Evolutionary conservation across 2,797 vertebrate species (phyloP).

Genomic region (Sebastolobus alascanus): DNA sequence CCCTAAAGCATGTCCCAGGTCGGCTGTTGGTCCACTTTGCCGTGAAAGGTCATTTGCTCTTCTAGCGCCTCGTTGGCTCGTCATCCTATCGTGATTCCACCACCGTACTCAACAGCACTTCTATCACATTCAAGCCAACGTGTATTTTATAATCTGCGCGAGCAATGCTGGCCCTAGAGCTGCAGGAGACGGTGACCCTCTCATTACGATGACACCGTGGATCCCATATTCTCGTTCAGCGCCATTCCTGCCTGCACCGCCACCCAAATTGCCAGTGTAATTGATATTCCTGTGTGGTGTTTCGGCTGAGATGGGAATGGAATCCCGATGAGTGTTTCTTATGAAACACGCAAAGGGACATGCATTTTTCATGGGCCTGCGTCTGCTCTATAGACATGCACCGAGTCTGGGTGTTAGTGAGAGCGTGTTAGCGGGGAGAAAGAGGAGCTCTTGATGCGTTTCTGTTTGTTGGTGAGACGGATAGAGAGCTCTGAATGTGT

Average conservation of each 20-base stretch:
- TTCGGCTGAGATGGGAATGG: constrained; percentile 68
- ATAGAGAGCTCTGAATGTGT: constrained; percentile 56
- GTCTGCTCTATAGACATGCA: constrained; percentile 72
- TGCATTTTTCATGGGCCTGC: constrained; percentile 82
- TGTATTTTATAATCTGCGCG: constrained; percentile 52
- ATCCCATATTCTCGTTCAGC: constrained; percentile 57
- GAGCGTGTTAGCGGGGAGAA: constrained; percentile 48
- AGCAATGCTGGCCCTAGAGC: constrained; percentile 34
- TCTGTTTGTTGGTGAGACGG: constrained; percentile 66
- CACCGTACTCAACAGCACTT: constrained; percentile 18
- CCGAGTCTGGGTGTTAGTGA: constrained; percentile 57
- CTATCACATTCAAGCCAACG: constrained; percentile 29
- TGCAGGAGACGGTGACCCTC: constrained; percentile 60
- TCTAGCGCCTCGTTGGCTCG: not conserved
- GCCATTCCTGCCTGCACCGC: constrained; percentile 53
- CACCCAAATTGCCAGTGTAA: constrained; percentile 76
- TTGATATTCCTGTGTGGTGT: constrained; percentile 82
- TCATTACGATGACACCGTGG: constrained; percentile 62
- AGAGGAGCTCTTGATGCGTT: constrained; percentile 62
- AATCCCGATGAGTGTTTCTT: constrained; percentile 82
- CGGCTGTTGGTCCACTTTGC: constrained; percentile 4
- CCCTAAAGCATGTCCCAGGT: constrained; percentile 14
- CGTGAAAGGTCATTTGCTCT: constrained; percentile 36
- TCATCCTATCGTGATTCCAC: constrained; percentile 35
- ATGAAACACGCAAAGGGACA: constrained; percentile 79